Base-by-base conservation (phyloP, 2,888 invertebrate genomes). In the Epinotia ramella region DNA sequence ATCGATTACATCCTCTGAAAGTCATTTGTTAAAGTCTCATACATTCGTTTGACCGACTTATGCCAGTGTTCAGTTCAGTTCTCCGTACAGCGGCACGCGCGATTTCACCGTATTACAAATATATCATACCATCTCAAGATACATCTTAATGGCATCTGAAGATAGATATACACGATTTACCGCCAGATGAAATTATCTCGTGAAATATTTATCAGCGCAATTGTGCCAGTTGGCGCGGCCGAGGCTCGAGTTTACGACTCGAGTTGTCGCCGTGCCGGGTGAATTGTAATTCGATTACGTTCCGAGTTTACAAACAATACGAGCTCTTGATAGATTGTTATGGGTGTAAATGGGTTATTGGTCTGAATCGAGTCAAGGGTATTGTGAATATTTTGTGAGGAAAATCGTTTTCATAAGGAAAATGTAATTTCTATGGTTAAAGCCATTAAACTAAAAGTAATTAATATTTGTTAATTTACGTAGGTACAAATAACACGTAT, bases 141-240 rank as follows among this genome's bases (percentile, higher is more conserved):
- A 59, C 68, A 59, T 68, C 59, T 46, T 68, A 68, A 68, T 44
- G 68, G 68, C 59, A 56, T 68, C 68, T 59, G 59, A 68, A 68
- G 59, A 68, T 68, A 68, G 67, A 75, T 70, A 33, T n/a, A 70
- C 74, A 40, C n/a, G 70, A 75, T 70, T 65, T 69, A 65, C 65
- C 74, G 59, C 53, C 70, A 70, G 74, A 75, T 70, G 59, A 70
- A 64, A 70, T 67, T 63, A 73, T 75, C 74, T 65, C 49, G 63
- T 59, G 70, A 49, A 75, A 70, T 75, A 75, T 75, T 75, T 70
- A 75, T 65, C 69, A 65, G 70, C n/a, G 63, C 70, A 65, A 70
- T 53, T 59, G 70, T 63, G 74, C 74, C 66, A 53, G 59, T 59
- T 59, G 68, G 59, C 57, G 59, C 67, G 40, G 20, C n/a, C 67